These are phyloP conservation scores for Argyrosomus japonicus DNA, from an alignment of 2,113 vertebrate genomes.

Conservation along the genomic window DNA sequence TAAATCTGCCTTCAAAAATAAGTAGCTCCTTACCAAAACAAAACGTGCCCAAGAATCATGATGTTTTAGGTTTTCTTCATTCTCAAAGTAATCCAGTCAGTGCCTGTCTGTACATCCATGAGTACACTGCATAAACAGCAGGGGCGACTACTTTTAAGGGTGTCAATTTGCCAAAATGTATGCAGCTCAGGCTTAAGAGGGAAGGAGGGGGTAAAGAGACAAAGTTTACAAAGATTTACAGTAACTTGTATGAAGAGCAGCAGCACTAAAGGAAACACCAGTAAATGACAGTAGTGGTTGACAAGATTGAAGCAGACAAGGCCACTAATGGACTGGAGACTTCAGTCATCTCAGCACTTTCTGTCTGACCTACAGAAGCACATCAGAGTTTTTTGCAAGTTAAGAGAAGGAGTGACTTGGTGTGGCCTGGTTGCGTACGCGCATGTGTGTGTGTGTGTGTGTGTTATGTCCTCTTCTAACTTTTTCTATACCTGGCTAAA, in stretches of 20 bases:
- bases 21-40: not conserved
- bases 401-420: slow-evolving; percentile 18
- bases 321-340: slow-evolving; percentile 64
- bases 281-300: slow-evolving; percentile 48
- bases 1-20: too few species aligned
- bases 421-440: not conserved
- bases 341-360: slow-evolving; percentile 60
- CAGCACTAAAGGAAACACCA: slow-evolving; percentile 22
- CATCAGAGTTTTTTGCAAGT: slow-evolving; percentile 52
- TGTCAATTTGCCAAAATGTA: not conserved
- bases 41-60: not conserved
- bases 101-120: not conserved
- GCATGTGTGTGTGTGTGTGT: not conserved
- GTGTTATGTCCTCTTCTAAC: not conserved
- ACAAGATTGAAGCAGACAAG: slow-evolving; percentile 60
- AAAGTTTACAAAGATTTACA: not conserved
- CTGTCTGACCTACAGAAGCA: slow-evolving; percentile 44
- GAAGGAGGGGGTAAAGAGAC: too few species aligned
- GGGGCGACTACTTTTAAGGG: not conserved
- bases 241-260: slow-evolving; percentile 14
- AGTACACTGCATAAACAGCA: not conserved
- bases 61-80: not conserved
- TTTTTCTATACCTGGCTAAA: not conserved
- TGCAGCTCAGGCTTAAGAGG: not conserved
- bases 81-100: not conserved